Conservation (phyloP, 2,113 vertebrate genomes). For the Empidonax alnorum region DNA sequence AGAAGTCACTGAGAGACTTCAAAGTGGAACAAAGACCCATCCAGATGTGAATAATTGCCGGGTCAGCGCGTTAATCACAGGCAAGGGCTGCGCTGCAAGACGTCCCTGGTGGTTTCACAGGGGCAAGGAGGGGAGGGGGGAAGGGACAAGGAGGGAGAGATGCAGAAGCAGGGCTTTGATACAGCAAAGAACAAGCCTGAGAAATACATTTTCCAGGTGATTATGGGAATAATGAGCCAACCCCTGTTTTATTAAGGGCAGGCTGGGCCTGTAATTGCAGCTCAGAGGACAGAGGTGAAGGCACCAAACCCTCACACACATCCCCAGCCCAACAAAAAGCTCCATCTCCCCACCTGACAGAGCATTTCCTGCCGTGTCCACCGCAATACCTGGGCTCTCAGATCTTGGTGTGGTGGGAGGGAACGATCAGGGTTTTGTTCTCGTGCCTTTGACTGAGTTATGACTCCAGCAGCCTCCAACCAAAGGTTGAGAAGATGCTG, state of each 20-base stretch:
- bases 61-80: constrained; percentile 73
- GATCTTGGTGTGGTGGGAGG: not conserved
- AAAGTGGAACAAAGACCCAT: constrained; percentile 64
- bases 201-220: constrained; percentile 51
- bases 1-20: constrained; percentile 70
- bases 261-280: constrained; percentile 1
- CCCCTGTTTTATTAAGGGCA: constrained; percentile 41
- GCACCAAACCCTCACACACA: accelerated
- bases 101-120: constrained; percentile 16
- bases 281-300: not conserved
- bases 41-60: constrained; percentile 76
- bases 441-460: not conserved
- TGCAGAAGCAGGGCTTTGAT: constrained; percentile 48
- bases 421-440: not conserved
- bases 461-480: not conserved
- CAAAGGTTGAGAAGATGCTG: constrained; percentile 18
- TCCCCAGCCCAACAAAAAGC: not conserved
- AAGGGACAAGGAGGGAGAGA: not conserved
- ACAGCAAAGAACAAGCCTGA: constrained; percentile 13
- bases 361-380: not conserved
- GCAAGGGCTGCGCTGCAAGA: not conserved
- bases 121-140: not conserved
- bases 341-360: not conserved
- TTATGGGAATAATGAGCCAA: constrained; percentile 51
- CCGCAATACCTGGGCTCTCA: not conserved